phyloP scores from a whole-genome alignment of 2,113 vertebrate genomes.

The Neolamprologus caudopunctatus region DNA sequence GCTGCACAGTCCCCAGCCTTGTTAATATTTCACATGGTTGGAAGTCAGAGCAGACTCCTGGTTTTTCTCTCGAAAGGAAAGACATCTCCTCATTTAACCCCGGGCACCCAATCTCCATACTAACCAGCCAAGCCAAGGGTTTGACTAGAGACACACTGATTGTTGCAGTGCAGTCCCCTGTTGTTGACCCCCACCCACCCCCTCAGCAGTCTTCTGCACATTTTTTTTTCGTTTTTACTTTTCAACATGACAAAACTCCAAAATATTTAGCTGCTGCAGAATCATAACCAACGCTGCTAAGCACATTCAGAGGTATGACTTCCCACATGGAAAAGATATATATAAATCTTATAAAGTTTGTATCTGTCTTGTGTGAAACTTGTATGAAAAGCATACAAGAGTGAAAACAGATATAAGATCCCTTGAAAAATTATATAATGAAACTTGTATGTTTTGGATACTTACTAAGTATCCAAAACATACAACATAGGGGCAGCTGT shows the following conservation, averaged over 20 bases:
- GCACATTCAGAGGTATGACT: neutral
- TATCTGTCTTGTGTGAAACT: no score
- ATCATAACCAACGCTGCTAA: neutral
- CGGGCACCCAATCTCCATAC: constrained; percentile 44
- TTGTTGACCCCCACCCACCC: neutral
- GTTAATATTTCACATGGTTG: constrained; percentile 62
- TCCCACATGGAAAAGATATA: no score
- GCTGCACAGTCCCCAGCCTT: constrained; percentile 22
- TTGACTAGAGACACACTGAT: neutral
- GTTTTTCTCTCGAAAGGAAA: constrained; percentile 31
- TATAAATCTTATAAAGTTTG: no score
- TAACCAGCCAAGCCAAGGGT: constrained; percentile 31
- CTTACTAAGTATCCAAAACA: no score
- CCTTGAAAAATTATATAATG: no score
- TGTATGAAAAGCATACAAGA: no score
- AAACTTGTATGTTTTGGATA: no score
- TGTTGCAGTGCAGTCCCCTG: neutral
- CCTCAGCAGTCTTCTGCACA: neutral
- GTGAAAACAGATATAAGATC: no score
- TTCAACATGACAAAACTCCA: neutral
- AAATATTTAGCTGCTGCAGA: neutral
- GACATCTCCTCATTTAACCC: constrained; percentile 54
- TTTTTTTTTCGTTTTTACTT: neutral
- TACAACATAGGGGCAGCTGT: no score
- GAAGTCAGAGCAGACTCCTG: constrained; percentile 29